A percentile compares a stretch with the other conserved stretches of the same genome.
phyloP scores from a whole-genome alignment of 2,113 vertebrate genomes.

The Calypte anna region DNA sequence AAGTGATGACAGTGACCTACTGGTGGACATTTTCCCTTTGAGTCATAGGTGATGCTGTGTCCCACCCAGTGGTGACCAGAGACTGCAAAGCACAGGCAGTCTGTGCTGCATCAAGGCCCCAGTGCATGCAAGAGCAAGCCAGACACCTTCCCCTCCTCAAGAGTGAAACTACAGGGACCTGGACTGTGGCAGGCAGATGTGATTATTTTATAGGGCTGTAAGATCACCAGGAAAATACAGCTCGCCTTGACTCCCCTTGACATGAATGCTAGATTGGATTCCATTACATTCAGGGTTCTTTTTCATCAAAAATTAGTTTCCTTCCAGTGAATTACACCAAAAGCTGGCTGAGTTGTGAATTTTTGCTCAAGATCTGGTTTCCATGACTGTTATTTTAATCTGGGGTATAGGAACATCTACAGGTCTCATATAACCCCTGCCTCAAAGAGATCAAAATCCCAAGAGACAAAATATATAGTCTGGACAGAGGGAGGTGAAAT shows the following conservation, averaged over 20 bases:
- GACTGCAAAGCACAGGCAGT: not conserved
- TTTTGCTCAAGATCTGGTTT: not conserved
- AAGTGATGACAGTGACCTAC: not conserved
- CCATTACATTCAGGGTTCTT: not conserved
- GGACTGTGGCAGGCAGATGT: not conserved
- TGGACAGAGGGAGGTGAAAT: not conserved
- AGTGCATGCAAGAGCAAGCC: not conserved
- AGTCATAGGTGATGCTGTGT: not conserved
- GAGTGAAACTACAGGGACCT: not conserved
- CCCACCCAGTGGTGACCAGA: not conserved
- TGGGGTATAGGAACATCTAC: not conserved
- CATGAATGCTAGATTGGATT: not conserved
- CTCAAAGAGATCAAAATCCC: not conserved
- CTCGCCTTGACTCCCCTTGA: not conserved
- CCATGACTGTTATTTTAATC: not conserved
- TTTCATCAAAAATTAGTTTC: not conserved
- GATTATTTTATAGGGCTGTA: not conserved
- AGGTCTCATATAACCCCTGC: not conserved
- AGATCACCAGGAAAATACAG: not conserved
- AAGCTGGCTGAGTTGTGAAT: not conserved
- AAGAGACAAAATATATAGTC: not conserved
- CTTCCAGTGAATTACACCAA: not conserved
- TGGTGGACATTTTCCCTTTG: not conserved
- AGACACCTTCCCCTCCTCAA: not conserved
- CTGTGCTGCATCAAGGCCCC: not conserved